Conservation (phyloP, 2,888 invertebrate species). For the Physocephala rufipes region DNA sequence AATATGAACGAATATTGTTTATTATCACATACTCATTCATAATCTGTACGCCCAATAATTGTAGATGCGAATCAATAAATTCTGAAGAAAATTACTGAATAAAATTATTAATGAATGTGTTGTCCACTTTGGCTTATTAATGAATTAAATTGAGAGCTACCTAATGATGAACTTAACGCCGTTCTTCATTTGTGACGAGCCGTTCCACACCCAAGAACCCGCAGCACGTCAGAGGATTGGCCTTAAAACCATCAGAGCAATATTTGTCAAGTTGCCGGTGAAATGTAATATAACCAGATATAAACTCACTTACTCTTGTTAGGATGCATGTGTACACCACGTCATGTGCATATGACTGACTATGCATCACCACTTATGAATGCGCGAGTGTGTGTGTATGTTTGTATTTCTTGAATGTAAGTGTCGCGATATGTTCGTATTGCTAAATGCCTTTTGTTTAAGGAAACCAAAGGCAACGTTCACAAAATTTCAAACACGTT, state of each 20-base stretch:
- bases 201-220: background rate
- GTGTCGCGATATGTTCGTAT: too few species aligned
- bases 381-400: background rate
- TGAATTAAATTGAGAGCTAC: slow-evolving; percentile 19
- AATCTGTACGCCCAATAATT: background rate
- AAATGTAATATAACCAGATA: slow-evolving; percentile 1
- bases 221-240: slow-evolving; percentile 1
- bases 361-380: too few species aligned
- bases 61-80: slow-evolving; percentile 1
- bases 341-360: too few species aligned
- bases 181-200: slow-evolving; percentile 10
- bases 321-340: too few species aligned
- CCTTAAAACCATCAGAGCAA: slow-evolving; percentile 7
- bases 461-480: too few species aligned
- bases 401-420: background rate
- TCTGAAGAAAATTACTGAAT: slow-evolving; percentile 19
- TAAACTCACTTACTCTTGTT: too few species aligned
- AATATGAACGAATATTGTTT: too few species aligned
- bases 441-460: too few species aligned
- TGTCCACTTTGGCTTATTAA: slow-evolving; percentile 3
- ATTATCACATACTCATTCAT: too few species aligned
- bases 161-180: background rate
- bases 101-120: slow-evolving; percentile 8
- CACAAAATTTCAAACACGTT: slow-evolving; percentile 33
- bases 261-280: slow-evolving; percentile 30